These are phyloP conservation scores for Lerista edwardsae DNA, from an alignment of 2,797 vertebrate species.

Conservation along the genomic window DNA sequence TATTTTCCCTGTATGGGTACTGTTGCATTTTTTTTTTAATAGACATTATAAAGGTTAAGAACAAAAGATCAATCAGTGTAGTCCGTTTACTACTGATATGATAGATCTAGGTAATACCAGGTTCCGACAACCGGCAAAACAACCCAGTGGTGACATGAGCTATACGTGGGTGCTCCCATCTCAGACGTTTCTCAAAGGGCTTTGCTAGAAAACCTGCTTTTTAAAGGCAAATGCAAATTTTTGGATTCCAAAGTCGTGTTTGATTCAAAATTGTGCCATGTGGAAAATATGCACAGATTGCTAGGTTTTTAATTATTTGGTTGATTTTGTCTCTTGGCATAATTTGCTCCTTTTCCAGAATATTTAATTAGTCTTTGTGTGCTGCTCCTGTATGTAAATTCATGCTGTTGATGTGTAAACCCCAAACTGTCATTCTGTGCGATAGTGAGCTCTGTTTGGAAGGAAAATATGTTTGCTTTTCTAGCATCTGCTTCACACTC, in stretches of 20 bases:
- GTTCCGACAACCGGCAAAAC: neutral
- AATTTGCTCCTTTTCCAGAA: neutral
- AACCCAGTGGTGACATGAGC: too few relatives aligned
- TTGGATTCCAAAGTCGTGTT: neutral
- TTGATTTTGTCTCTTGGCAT: neutral
- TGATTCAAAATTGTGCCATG: neutral
- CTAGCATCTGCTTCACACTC: constrained; percentile 8
- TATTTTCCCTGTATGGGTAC: too few relatives aligned
- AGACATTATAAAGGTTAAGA: neutral
- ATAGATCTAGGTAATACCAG: neutral
- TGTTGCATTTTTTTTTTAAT: accelerated
- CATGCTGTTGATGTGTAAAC: neutral
- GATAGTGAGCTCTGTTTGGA: neutral
- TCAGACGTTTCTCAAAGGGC: neutral
- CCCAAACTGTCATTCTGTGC: neutral
- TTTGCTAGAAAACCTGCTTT: neutral
- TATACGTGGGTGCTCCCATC: neutral
- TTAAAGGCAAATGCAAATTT: neutral
- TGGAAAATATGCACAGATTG: neutral
- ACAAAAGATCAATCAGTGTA: neutral
- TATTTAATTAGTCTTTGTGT: neutral
- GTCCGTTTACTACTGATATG: neutral
- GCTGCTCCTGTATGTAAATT: neutral
- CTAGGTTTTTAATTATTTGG: neutral
- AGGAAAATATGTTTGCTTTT: neutral